Base-by-base conservation (phyloP, 2,113 vertebrate genomes). In the Stigmatopora nigra region DNA sequence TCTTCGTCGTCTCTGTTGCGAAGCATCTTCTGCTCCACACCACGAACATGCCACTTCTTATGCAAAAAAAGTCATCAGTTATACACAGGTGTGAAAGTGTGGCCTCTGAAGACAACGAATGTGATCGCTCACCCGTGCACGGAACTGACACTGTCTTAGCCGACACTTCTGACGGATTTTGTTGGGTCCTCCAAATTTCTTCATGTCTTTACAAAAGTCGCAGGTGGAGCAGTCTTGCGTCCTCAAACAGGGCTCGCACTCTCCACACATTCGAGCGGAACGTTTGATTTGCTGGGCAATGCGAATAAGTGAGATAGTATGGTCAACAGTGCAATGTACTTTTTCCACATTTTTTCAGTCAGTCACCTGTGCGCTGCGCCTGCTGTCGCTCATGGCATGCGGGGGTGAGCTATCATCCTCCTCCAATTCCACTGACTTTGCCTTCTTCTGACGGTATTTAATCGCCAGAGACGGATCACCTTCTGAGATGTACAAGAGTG, bases 171-270 rank as follows among this genome's bases (percentile, higher is more conserved):
- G 95, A 1, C 95, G 87, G 77, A 98, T 97, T 85, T 97, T 98
- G 86, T 98, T 98, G 38, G 95, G 95, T 2, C 95, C 95, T 35
- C 95, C 95, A 10, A 97, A 98, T 52, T 98, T 98, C 86, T 98
- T 98, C 95, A 98, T 98, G 89, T 98, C 95, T 25, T 94, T 92
- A 70, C 95, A 98, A 83, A 98, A 98, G 74, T 98, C 95, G 61
- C 95, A 98, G 64, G 93, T 92, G 0, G 94, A 92, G 38, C 95
- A 98, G 83, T 98, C 95, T 68, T 95, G 95, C 0, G 94, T 95
- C 10, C 94, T 89, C 19, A 90, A 85, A 70, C 95, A 97, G 0
- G 94, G 93, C 77, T 97, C 95, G n/a, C 95, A 98, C 72, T 98
- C 95, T 0, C 95, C 95, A 5, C 95, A 98, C 95, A 97, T 98